A percentile compares a stretch with the other conserved stretches of the same genome.
Conservation (phyloP, 2,113 vertebrate genomes). For the Heptranchias perlo region DNA sequence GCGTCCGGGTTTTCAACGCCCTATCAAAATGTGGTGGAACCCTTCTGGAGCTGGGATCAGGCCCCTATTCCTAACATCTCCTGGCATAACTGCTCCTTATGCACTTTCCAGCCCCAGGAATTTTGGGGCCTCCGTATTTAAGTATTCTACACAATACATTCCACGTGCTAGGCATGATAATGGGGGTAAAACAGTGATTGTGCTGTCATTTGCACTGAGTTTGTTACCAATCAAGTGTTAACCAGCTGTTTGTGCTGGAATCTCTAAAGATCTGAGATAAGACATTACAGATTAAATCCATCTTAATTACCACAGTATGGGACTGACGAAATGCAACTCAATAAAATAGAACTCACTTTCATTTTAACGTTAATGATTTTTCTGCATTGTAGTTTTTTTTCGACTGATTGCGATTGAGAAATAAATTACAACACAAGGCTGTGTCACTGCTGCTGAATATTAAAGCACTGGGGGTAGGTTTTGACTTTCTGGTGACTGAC, state of each 20-base stretch:
- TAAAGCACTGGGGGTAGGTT: neutral
- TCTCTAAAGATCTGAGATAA: neutral
- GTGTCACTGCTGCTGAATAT: neutral
- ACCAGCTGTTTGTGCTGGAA: neutral
- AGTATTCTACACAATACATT: neutral
- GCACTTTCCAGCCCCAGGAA: neutral
- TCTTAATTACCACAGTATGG: neutral
- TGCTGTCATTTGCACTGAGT: neutral
- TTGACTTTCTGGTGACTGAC: neutral
- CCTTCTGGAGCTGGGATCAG: neutral
- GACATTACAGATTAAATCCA: neutral
- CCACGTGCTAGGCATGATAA: neutral
- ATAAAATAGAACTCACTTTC: slow-evolving; percentile 33
- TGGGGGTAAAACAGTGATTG: neutral
- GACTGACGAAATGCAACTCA: neutral
- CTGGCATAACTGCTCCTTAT: neutral
- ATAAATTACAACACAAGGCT: neutral
- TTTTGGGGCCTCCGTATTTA: neutral
- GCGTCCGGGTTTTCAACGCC: too few relatives aligned
- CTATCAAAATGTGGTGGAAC: neutral
- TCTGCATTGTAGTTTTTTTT: neutral
- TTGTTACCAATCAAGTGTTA: neutral
- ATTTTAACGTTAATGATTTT: neutral
- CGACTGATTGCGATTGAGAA: neutral
- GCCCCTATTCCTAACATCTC: neutral